Conservation (phyloP, 2,888 invertebrate genomes). For the Kryphioiulus occultus region DNA sequence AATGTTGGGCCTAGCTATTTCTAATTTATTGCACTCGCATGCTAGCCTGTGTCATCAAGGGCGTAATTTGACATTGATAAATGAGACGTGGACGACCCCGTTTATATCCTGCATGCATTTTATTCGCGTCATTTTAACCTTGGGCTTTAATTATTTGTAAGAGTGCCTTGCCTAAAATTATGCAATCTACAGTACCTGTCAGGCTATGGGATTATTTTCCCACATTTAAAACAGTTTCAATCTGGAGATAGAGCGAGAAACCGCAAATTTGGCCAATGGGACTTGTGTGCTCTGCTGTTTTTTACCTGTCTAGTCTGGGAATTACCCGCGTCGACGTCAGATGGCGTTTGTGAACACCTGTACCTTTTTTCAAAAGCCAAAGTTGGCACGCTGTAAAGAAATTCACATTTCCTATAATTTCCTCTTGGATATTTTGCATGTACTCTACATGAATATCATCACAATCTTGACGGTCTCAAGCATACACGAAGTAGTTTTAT, state of each 20-base stretch:
- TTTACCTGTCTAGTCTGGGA: too few species aligned
- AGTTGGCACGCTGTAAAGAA: neutral
- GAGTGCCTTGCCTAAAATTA: neutral
- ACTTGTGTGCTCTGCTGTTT: too few species aligned
- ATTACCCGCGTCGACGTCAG: neutral
- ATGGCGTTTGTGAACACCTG: neutral
- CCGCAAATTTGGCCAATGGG: neutral
- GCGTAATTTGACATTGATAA: conserved; percentile 3
- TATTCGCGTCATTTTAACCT: neutral
- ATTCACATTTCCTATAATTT: neutral
- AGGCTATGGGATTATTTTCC: neutral
- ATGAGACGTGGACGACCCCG: neutral
- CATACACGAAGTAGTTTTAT: neutral
- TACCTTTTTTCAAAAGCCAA: too few species aligned
- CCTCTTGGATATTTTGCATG: neutral
- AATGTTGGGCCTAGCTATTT: neutral
- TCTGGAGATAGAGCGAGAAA: neutral
- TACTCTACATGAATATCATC: neutral
- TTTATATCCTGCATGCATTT: neutral
- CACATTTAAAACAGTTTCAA: neutral
- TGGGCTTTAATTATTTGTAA: neutral
- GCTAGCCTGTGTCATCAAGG: neutral
- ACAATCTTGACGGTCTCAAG: neutral
- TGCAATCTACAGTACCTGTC: neutral
- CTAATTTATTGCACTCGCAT: neutral